Base-by-base conservation (phyloP, 2,797 vertebrate genomes). In the Mallotus villosus region DNA sequence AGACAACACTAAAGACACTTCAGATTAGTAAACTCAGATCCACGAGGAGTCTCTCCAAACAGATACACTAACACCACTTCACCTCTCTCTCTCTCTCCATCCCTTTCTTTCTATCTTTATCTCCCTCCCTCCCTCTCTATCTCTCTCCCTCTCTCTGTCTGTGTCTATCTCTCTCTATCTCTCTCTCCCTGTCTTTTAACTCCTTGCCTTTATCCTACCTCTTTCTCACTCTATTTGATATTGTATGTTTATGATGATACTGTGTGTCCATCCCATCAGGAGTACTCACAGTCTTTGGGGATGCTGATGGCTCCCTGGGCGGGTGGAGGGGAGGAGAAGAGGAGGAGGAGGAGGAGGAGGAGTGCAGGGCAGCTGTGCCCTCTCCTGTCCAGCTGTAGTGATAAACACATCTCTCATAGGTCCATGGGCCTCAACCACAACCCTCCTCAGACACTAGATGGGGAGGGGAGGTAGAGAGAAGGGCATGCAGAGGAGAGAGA, bases 391-490 rank as follows among this genome's bases (percentile, higher is more conserved):
- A 72, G 64, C 75, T 37, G 63, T 83, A 85, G 83, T 74, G 79
- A 82, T 77, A 78, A 82, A 79, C 78, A 76, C 90, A 91, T 91
- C 80, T 86, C 71, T 91, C 86, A 90, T 78, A 78, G 85, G 88
- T 84, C 86, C 87, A 89, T 90, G 74, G 84, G 88, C 81, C 77
- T 79, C 86, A 86, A 83, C 74, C 84, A 57, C 32, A 34, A 7
- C 32, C 32, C 12, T 24, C 27, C 60, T 27, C 25, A 16, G 24
- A 62, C 58, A n/a, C 58, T 60, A 34, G 6, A 34, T 34, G 32
- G 32, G 32, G 32, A 6, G 22, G 58, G 58, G 58, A 7, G 55
- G 22, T 6, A 2, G 22, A 4, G 27, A 8, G 32, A 34, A 34
- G 32, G 32, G 32, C 5, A 34, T 8, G 8, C 8, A 34, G 32